These are phyloP conservation scores for Hydrochoerus hydrochaeris DNA, from an alignment of 2,113 vertebrate species.

Conservation along the genomic window DNA sequence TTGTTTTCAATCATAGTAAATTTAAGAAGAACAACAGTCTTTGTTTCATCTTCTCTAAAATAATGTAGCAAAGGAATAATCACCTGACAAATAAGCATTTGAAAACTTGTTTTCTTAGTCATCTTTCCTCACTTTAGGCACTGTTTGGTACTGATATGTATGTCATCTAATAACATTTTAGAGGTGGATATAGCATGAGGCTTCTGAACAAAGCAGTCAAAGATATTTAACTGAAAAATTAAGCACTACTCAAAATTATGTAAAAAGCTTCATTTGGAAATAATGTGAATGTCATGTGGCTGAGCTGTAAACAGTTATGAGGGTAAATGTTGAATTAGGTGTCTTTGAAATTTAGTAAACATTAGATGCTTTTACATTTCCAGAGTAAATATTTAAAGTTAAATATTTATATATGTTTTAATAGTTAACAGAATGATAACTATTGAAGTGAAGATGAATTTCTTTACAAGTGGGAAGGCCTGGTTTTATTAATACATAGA, in stretches of 20 bases:
- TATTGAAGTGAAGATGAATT: background rate
- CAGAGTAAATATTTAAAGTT: background rate
- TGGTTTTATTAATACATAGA: background rate
- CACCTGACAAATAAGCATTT: background rate
- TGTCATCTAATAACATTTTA: conserved; percentile 21
- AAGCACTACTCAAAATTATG: background rate
- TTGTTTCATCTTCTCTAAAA: background rate
- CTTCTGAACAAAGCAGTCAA: background rate
- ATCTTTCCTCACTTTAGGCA: background rate
- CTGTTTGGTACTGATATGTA: background rate
- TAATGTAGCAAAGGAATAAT: background rate
- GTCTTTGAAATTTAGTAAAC: background rate
- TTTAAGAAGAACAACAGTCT: background rate
- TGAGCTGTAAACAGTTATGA: background rate
- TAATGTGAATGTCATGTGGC: background rate
- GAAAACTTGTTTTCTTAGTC: background rate
- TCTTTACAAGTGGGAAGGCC: background rate
- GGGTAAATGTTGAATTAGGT: background rate
- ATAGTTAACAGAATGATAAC: background rate
- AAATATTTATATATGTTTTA: background rate
- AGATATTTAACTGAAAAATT: conserved; percentile 8
- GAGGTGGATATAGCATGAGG: background rate
- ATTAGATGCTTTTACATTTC: background rate
- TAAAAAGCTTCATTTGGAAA: background rate
- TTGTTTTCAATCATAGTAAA: background rate